Evolutionary conservation across 2,113 vertebrate species (phyloP), one percentile per base, ranked within the genome.

Genomic region (Baryphthengus martii): DNA sequence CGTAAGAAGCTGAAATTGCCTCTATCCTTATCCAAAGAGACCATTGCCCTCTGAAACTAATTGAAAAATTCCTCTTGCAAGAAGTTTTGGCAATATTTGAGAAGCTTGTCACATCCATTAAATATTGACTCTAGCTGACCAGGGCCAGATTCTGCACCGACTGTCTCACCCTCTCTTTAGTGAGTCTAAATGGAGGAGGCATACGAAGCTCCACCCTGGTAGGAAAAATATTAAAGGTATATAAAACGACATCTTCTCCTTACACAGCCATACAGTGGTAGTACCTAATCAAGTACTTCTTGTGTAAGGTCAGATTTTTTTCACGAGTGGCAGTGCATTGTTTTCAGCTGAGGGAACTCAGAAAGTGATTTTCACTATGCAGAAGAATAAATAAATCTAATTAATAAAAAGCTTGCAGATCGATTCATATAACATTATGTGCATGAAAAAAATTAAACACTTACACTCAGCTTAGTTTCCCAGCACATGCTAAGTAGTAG

Each of bases 51-150:
- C 73, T 85, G 58, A 78, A 96, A 78, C 19, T 6, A 58, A 59
- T 13, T 90, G 78, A 76, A 88, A 66, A 91, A 71, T 47, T 95
- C 88, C 33, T 77, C 50, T 93, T 67, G 74, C 28, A 37, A 55
- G 49, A 59, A 88, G 33, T 85, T 85, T 80, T 94, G 85, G 67
- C 78, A 88, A 65, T 74, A 77, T 66, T 67, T 88, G 35, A 66
- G 35, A 88, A 47, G 17, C 18, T 83, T 85, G 17, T 39, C 8
- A 6, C 2, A 4, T 17, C 26, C 40, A 49, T 49, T 73, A 85
- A 61, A 24, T 61, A n/a, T 0, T 8, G 40, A 45, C 63, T 50
- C 37, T 18, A 26, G 42, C 63, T 1, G 4, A 62, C 17, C 40
- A 53, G 37, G 44, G 19, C 19, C 18, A 47, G 21, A 35, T 83